Evolutionary conservation across 2,888 invertebrate genomes (phyloP), one percentile per base, ranked within the genome.

Genomic region (Caenorhabditis wallacei): DNA sequence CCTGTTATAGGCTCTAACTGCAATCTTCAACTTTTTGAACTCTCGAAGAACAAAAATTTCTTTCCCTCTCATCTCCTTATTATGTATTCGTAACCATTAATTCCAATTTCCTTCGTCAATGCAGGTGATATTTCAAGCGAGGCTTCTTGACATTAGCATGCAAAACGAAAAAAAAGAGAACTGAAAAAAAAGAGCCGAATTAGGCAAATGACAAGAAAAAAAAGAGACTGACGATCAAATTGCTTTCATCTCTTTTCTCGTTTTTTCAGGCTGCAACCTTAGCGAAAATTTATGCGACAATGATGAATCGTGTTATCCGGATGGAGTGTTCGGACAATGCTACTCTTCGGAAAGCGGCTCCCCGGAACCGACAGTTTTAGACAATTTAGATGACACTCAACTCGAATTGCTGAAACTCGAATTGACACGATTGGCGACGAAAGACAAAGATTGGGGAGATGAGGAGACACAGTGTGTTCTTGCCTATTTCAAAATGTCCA

Each of bases 261-360:
- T 2, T 35, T 82, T 87, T 90, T 71, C 85, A 90, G 90, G 90
- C 57, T 90, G 90, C 82, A 84, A 84, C 48, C 86, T 91, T 66
- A 89, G 85, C 83, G 89, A 87, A 18, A 81, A 87, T 61, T 83
- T 90, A 56, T 90, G 90, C 80, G 89, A 90, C 43, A 71, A 71
- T 56, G 80, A 84, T 37, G 90, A 90, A 81, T 69, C 69, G 46
- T 90, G 90, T 76, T 78, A 87, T 59, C 82, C 87, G 82, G 91
- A 91, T 79, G 90, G 90, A 26, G 87, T 91, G 37, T 91, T 91
- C 81, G 91, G 91, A 30, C 91, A 91, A 63, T 91, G 91, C 75
- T 90, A 85, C 80, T 85, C 89, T 13, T 75, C 84, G 13, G 79
- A 59, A n/a, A 81, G 84, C 75, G 86, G 86, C 35, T 84, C 84